phyloP scores from a whole-genome alignment of 2,888 invertebrate species.

The Tetranychus truncatus region DNA sequence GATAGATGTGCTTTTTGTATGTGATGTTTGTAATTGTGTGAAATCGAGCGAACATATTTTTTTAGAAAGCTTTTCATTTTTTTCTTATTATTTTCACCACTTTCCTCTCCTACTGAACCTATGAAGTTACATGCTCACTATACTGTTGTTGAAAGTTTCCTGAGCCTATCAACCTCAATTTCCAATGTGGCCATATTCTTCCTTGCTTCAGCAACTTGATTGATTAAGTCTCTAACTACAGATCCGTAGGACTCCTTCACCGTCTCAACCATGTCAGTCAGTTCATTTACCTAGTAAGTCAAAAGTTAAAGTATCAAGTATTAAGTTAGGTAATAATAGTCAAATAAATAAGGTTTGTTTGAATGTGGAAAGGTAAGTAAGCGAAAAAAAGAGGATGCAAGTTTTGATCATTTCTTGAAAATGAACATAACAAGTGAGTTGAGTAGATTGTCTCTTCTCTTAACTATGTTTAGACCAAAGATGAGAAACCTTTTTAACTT shows the following conservation, averaged over 20 bases:
- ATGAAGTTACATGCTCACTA: not conserved
- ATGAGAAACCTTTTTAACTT: not conserved
- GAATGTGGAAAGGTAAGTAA: not conserved
- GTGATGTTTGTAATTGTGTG: not conserved
- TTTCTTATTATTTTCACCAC: not conserved
- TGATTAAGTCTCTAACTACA: conserved; percentile 27
- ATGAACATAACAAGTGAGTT: too few species aligned
- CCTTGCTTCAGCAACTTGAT: conserved; percentile 32
- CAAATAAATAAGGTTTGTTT: not conserved
- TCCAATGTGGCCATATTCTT: conserved; percentile 33
- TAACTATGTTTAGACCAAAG: too few species aligned
- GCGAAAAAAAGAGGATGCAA: not conserved
- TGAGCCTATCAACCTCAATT: conserved; percentile 34
- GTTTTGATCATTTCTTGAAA: not conserved
- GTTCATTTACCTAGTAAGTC: conserved; percentile 29
- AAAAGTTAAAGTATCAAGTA: not conserved
- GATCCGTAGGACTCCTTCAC: conserved; percentile 23
- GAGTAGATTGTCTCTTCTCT: too few species aligned
- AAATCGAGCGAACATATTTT: not conserved
- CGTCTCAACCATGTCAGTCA: conserved; percentile 27
- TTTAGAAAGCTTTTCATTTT: not conserved
- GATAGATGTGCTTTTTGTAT: not conserved
- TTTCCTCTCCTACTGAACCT: not conserved
- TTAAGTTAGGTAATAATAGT: not conserved
- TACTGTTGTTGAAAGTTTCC: conserved; percentile 28